Base-by-base conservation (phyloP, 1,140 invertebrate species). In the Lerema accius region DNA sequence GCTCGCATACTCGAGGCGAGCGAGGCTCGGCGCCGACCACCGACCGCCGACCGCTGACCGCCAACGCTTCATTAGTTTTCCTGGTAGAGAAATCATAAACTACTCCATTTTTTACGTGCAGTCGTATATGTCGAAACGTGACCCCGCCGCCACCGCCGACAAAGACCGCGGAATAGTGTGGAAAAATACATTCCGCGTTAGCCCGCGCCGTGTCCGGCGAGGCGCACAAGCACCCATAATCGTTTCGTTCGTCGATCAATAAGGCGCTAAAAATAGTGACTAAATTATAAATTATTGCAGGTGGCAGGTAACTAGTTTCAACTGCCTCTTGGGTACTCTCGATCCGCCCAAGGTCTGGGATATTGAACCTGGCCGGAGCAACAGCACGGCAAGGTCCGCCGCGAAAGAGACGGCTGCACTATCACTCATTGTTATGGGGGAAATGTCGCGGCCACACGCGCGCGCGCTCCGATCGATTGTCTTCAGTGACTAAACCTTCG, bases 351-450 rank as follows among this genome's bases (percentile, higher is more conserved):
- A 88, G 85, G 85, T 84, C 84, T 88, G 87, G 86, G 85, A 86
- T 90, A 86, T 90, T 90, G 85, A 90, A 90, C 85, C 78, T 88
- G 77, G 69, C 74, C 77, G 82, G 80, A 78, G 78, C 83, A 82
- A 82, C 81, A 82, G 78, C 81, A 85, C 80, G 67, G 61, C 82
- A 81, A 81, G 78, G 78, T 76, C 74, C 76, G 79, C 75, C 78
- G 82, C 76, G 85, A 86, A 78, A 84, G 85, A 76, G 83, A 86
- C 79, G 83, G 82, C 81, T 80, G 77, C 78, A 84, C 84, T 86
- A 86, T 88, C 83, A 86, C 86, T 87, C 80, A 87, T 89, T 85
- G 86, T 85, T 86, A 87, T 86, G 84, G 82, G 73, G 69, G 78
- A 80, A 79, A 81, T 79, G 84, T 87, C 82, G 80, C 82, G 82